Base-by-base conservation (phyloP, 2,797 vertebrate species). In the Argyrosomus regius region DNA sequence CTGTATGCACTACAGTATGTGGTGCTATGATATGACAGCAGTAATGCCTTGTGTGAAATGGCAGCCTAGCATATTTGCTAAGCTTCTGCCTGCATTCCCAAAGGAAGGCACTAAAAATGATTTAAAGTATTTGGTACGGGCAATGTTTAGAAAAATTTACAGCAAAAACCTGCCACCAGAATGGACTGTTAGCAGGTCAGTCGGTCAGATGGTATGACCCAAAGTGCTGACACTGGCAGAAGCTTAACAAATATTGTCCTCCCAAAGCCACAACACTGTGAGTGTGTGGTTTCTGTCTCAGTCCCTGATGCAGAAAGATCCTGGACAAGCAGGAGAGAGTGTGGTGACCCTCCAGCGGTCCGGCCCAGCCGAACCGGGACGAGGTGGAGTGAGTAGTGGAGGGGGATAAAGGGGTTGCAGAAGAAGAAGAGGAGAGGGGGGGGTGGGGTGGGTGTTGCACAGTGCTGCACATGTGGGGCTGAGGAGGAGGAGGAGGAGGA, bases 321-420 rank as follows among this genome's bases (percentile, higher is more conserved):
- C 95, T 93, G 93, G 93, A 95, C 94, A 93, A 95, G 93, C 91
- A 92, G 92, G 93, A 95, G 91, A 95, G 92, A 92, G 89, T 91
- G 90, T 87, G 87, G 87, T 85, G 90, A 91, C 90, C 92, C 92
- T 93, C 88, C 91, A 94, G 90, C 83, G 64, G 86, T 91, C 90
- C 72, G 80, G 83, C 90, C 91, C 89, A 88, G 90, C 84, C 78
- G 52, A 91, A 89, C 91, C 72, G 84, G 88, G 89, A 85, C 72
- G 66, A 91, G 91, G 93, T 95, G 93, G 78, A 92, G 89, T 91
- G 91, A 89, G 74, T 62, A 84, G 91, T 92, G 93, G 82, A 90
- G 35, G 35, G 83, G 88, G 84, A 80, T 80, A 77, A 69, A 54
- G 53, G 77, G 75, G 84, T 75, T 71, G 83, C 13, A 35, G 43